A percentile compares a stretch with the other conserved stretches of the same genome.
phyloP scores from a whole-genome alignment of 2,888 invertebrate species.

The Bombylius major region DNA sequence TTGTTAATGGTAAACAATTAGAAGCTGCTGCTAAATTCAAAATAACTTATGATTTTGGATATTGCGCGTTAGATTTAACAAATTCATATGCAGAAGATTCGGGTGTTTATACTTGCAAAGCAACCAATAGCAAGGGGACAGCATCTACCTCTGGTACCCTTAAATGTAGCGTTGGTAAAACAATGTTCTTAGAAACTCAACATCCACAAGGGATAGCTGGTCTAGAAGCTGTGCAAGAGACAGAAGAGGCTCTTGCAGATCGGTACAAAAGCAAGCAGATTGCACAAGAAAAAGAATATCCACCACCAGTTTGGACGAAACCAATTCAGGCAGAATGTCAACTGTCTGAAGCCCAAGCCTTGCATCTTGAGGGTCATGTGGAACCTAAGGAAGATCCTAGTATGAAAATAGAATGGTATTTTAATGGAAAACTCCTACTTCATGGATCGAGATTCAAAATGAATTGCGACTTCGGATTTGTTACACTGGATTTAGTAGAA shows the following conservation, averaged over 20 bases:
- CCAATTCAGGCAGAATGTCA: constrained; percentile 70
- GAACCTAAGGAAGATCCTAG: constrained; percentile 89
- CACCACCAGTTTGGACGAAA: constrained; percentile 75
- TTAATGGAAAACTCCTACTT: constrained; percentile 77
- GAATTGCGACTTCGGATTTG: constrained; percentile 92
- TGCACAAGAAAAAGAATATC: constrained; percentile 62
- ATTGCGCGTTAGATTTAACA: constrained; percentile 78
- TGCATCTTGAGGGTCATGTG: constrained; percentile 89
- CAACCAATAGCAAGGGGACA: constrained; percentile 75
- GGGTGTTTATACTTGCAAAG: constrained; percentile 82
- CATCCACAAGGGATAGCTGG: constrained; percentile 90
- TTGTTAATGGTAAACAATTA: constrained; percentile 80
- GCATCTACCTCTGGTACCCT: constrained; percentile 84
- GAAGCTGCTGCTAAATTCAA: constrained; percentile 82
- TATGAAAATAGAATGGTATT: constrained; percentile 85
- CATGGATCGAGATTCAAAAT: constrained; percentile 84
- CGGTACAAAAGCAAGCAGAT: constrained; percentile 57
- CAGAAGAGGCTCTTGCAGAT: constrained; percentile 66
- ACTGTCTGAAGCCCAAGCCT: constrained; percentile 66
- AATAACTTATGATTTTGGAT: constrained; percentile 91
- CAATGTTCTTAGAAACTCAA: constrained; percentile 78
- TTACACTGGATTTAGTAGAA: constrained; percentile 83
- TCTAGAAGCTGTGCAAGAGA: constrained; percentile 76
- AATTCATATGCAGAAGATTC: constrained; percentile 86
- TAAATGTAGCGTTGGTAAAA: constrained; percentile 66